Evolutionary conservation across 92 coral and sea anemone species (phyloP), one percentile per base, ranked within the genome.

Genomic region (Plumapathes pennacea): DNA sequence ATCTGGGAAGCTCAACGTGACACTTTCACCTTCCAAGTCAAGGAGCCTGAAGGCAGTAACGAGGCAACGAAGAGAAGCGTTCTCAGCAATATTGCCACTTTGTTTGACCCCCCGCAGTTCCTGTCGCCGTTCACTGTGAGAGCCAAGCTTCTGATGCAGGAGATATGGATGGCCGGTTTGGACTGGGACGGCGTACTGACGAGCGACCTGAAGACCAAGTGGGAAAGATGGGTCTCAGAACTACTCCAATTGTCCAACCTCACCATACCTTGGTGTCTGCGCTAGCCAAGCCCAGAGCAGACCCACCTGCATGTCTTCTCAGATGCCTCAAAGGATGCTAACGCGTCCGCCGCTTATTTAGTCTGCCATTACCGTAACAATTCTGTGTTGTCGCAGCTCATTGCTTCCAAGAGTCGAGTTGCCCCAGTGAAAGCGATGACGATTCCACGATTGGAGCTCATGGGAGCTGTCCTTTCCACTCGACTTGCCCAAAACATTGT

Each of bases 151-250:
- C 64, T 72, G 1, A 65, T 80, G 65, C 74, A 67, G 42, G 66
- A 73, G 23, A 15, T 74, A 37, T 63, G 73, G 73, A 63, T 67
- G 26, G 60, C 81, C 21, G 81, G 73, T 31, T 30, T 76, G 19
- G 77, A 67, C 43, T 76, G 83, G 83, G 83, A 76, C 33, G 83
- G 32, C 24, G 62, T 41, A 29, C 48, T 76, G 40, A 63, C 76
- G 28, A 63, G 53, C 36, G 39, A 74, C 54, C 64, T 65, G 5
- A 26, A 11, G 20, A 54, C 47, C 62, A 46, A 57, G 49, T 38
- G 62, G 48, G 47, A 56, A 36, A 37, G 27, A 32, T 57, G 48
- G 48, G 56, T 72, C 22, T 51, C 21, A n/a, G 79, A 72, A 51
- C 36, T 62, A 17, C 47, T 32, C 30, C 34, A 72, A 41, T 63